A percentile compares a stretch with the other conserved stretches of the same genome.
These are phyloP conservation scores for Anisognathus igniventris DNA, from an alignment of 2,797 vertebrate genomes.

Conservation along the genomic window DNA sequence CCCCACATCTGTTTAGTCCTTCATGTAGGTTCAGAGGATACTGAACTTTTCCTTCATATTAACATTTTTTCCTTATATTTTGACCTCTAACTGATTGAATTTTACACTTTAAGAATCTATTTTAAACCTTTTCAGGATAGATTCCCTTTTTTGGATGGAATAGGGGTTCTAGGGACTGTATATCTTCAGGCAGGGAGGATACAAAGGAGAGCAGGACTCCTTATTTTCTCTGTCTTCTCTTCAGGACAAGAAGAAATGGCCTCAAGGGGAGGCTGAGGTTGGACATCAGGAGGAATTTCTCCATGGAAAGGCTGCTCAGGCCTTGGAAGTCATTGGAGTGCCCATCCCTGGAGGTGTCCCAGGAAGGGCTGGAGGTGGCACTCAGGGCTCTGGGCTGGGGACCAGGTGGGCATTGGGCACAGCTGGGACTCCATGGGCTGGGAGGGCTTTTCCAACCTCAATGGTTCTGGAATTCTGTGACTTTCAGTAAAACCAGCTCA, in stretches of 20 bases:
- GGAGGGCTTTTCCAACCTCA: accelerated
- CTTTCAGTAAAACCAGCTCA: neutral
- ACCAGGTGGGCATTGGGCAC: accelerated
- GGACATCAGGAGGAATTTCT: neutral
- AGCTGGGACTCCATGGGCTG: accelerated
- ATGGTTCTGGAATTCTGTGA: accelerated
- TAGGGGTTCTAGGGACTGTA: neutral
- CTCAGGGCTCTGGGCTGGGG: neutral
- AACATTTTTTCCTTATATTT: neutral
- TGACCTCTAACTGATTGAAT: neutral
- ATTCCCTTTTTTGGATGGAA: neutral
- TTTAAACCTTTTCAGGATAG: neutral
- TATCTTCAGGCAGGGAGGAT: neutral
- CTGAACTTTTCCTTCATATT: neutral
- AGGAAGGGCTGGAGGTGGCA: neutral
- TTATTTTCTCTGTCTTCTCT: neutral
- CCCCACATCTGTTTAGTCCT: neutral
- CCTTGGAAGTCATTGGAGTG: accelerated
- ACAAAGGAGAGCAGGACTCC: neutral
- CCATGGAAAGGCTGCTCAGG: neutral
- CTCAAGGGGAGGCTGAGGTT: accelerated
- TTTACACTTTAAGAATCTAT: neutral
- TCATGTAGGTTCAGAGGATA: neutral
- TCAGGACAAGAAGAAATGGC: accelerated
- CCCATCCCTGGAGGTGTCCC: neutral